Evolutionary conservation across 2,113 vertebrate species (phyloP).

Genomic region (Trematomus loennbergii): DNA sequence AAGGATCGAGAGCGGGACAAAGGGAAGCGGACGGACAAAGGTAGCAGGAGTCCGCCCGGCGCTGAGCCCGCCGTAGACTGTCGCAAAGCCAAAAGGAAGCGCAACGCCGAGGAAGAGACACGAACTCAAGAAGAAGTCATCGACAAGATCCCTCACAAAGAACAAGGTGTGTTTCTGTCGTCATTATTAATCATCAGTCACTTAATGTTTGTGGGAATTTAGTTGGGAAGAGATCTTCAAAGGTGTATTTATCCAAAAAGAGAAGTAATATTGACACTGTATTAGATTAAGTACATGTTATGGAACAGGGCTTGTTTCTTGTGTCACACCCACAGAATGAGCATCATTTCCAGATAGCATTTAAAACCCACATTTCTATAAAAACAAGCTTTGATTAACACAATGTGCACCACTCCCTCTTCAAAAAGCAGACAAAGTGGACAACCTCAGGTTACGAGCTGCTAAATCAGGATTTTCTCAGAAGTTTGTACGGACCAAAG

Average conservation of each 20-base stretch:
- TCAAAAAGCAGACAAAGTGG: not conserved
- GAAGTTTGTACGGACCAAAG: not conserved
- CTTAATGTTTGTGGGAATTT: not conserved
- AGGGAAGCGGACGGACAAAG: constrained; percentile 66
- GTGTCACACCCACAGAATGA: not conserved
- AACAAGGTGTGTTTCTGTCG: constrained; percentile 67
- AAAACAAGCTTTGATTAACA: not conserved
- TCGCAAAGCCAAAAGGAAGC: constrained; percentile 74
- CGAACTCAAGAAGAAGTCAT: constrained; percentile 24
- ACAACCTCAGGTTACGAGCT: not conserved
- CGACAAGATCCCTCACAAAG: constrained; percentile 59
- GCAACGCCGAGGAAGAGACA: constrained; percentile 44
- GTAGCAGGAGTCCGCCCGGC: constrained; percentile 42
- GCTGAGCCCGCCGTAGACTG: constrained; percentile 57
- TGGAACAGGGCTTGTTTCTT: not conserved
- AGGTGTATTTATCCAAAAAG: not conserved
- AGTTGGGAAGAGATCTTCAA: not conserved
- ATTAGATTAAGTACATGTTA: not conserved
- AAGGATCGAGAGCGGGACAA: constrained; percentile 82
- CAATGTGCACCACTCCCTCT: not conserved
- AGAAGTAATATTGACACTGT: not conserved
- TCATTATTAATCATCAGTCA: not conserved
- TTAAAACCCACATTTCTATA: not conserved
- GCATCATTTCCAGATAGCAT: not conserved
- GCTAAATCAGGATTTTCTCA: not conserved